Conservation (phyloP, 2,113 vertebrate genomes). For the Syngnathus scovelli region DNA sequence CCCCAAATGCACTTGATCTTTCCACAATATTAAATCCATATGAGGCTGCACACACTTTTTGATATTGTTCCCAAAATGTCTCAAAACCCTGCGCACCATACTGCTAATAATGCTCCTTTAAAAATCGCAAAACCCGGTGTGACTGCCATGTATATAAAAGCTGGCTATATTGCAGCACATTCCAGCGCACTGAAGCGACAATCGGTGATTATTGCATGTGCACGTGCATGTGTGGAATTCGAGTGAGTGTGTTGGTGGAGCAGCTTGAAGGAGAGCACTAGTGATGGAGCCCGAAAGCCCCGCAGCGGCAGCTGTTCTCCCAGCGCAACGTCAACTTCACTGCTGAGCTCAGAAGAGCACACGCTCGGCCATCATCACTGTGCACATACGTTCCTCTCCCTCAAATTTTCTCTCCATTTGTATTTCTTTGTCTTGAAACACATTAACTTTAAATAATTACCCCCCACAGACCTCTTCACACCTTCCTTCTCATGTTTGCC, state of each 20-base stretch:
- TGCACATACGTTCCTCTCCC: slow-evolving; percentile 21
- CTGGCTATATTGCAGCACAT: slow-evolving; percentile 23
- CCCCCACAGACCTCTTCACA: not conserved
- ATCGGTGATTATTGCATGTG: slow-evolving; percentile 48
- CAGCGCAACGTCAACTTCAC: slow-evolving; percentile 66
- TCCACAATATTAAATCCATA: slow-evolving; percentile 27
- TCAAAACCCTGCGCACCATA: not conserved
- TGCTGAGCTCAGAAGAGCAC: slow-evolving; percentile 57
- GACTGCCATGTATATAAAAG: slow-evolving; percentile 18
- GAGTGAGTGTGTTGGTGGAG: slow-evolving; percentile 45
- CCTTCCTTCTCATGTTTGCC: not conserved
- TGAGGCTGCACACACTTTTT: not conserved
- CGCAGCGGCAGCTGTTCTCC: slow-evolving; percentile 69
- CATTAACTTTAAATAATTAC: not conserved
- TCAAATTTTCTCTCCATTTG: slow-evolving; percentile 17
- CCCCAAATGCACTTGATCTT: not conserved
- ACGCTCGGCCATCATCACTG: slow-evolving; percentile 55
- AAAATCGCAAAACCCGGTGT: not conserved
- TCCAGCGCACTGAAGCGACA: slow-evolving; percentile 42
- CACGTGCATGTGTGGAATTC: slow-evolving; percentile 28
- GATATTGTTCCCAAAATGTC: not conserved
- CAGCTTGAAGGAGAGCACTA: slow-evolving; percentile 71
- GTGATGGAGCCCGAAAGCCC: slow-evolving; percentile 70
- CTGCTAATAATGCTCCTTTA: not conserved
- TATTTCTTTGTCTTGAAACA: not conserved